phyloP scores from a whole-genome alignment of 2,888 invertebrate genomes.

The Gortyna flavago region DNA sequence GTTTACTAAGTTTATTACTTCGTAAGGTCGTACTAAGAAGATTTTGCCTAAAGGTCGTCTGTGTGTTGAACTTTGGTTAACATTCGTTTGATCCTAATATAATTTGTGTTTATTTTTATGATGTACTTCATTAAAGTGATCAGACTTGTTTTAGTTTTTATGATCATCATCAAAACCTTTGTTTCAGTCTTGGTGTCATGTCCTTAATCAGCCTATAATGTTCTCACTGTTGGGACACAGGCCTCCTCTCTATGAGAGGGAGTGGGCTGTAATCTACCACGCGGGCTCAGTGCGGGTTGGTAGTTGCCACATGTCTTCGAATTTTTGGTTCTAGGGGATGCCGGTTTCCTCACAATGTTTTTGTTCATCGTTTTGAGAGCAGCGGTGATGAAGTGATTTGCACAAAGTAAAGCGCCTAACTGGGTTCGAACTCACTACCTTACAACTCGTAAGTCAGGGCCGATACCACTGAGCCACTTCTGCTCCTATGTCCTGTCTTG shows the following conservation, averaged over 20 bases:
- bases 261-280: neutral
- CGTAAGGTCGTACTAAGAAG: neutral
- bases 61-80: neutral
- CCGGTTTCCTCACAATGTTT: neutral
- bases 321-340: neutral
- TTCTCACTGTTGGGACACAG: neutral
- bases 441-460: too few relatives aligned
- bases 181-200: neutral
- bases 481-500: neutral
- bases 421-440: neutral
- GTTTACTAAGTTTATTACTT: constrained; percentile 2
- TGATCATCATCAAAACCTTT: neutral
- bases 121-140: neutral
- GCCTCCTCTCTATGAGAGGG: neutral
- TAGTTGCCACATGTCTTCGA: too few relatives aligned
- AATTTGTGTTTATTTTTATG: neutral
- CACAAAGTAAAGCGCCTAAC: neutral
- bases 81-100: neutral
- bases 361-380: neutral
- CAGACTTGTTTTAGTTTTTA: neutral
- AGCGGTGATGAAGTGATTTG: neutral
- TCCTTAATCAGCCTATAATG: neutral
- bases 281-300: too few relatives aligned
- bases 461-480: too few relatives aligned
- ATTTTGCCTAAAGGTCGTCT: neutral